Evolutionary conservation across 1,140 invertebrate genomes (phyloP).

Genomic region (Conus betulinus): DNA sequence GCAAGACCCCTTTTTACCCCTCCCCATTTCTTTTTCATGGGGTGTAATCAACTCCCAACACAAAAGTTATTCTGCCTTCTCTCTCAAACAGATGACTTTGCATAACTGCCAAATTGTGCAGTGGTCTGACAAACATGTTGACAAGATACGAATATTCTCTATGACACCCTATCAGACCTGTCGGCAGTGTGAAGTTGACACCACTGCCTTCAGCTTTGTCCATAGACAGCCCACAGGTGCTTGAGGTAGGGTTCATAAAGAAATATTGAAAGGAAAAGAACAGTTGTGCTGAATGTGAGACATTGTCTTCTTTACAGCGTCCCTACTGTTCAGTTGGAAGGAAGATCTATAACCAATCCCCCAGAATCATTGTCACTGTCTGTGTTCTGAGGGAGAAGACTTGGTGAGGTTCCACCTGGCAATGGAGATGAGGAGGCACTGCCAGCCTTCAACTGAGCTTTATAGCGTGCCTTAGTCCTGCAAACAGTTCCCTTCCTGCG

Average conservation of each 20-base stretch:
- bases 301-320: background rate
- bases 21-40: background rate
- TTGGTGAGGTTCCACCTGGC: constrained; percentile 21
- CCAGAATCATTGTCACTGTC: constrained; percentile 30
- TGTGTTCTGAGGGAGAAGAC: background rate
- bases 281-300: background rate
- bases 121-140: background rate
- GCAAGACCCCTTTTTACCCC: background rate
- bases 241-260: background rate
- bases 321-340: background rate
- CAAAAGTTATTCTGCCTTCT: background rate
- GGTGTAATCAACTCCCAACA: background rate
- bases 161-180: background rate
- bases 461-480: constrained; percentile 34
- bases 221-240: background rate
- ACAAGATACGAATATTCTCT: background rate
- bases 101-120: background rate
- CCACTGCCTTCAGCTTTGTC: background rate
- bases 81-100: background rate
- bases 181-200: background rate
- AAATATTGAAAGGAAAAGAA: background rate
- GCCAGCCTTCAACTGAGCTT: constrained; percentile 27
- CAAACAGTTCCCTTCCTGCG: constrained; percentile 25
- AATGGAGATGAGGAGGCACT: background rate
- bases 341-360: constrained; percentile 29